Evolutionary conservation across 2,113 vertebrate genomes (phyloP).

Genomic region (Seriola dumerili): DNA sequence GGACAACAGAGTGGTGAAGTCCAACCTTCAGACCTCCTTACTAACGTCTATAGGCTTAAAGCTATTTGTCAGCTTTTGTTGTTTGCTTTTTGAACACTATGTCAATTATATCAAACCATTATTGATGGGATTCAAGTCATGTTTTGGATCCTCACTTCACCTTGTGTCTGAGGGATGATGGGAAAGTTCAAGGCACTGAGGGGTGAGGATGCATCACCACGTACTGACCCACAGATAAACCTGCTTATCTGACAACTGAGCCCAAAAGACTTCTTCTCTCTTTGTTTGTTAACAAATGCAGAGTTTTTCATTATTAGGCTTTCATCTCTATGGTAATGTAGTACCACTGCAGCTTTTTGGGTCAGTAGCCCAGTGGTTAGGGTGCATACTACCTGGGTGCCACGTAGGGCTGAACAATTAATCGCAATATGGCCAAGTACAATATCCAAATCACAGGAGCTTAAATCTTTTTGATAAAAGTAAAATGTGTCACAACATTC

Average conservation of each 20-base stretch:
- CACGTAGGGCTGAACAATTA: too few relatives aligned
- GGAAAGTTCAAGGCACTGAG: not conserved
- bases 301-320: not conserved
- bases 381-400: too few relatives aligned
- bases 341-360: not conserved
- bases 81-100: slow-evolving; percentile 53
- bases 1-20: slow-evolving; percentile 58
- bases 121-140: slow-evolving; percentile 49
- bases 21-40: slow-evolving; percentile 43
- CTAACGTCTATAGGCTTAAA: slow-evolving; percentile 48
- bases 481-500: too few relatives aligned
- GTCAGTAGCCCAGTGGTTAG: too few relatives aligned
- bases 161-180: slow-evolving; percentile 11
- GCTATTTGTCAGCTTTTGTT: slow-evolving; percentile 57
- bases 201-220: slow-evolving; percentile 3
- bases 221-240: slow-evolving; percentile 5
- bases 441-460: too few relatives aligned
- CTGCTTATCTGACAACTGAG: slow-evolving; percentile 23
- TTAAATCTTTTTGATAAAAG: too few relatives aligned
- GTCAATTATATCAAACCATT: slow-evolving; percentile 45
- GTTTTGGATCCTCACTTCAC: slow-evolving; percentile 18
- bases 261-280: not conserved
- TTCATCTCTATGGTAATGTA: not conserved
- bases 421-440: too few relatives aligned
- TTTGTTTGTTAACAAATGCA: slow-evolving; percentile 1